Evolutionary conservation across 2,888 invertebrate genomes (phyloP).

Genomic region (Calameuta idolon): DNA sequence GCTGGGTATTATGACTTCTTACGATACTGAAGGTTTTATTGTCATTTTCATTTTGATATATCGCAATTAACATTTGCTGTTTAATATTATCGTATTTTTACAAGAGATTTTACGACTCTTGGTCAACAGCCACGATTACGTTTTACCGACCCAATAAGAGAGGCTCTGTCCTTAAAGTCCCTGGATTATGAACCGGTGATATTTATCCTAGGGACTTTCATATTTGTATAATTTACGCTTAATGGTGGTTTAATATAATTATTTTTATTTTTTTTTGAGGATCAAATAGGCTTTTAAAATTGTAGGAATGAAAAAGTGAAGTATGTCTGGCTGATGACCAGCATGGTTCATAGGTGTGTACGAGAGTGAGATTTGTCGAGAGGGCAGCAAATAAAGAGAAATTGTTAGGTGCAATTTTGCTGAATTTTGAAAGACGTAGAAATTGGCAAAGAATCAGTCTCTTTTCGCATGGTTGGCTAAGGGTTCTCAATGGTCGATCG

Average conservation of each 20-base stretch:
- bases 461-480: neutral
- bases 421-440: neutral
- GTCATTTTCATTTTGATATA: constrained; percentile 30
- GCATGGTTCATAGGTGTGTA: neutral
- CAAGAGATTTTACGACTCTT: constrained; percentile 16
- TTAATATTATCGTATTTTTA: constrained; percentile 20
- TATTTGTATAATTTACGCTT: neutral
- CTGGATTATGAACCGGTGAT: neutral
- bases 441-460: neutral
- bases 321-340: neutral
- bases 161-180: neutral
- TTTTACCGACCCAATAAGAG: neutral
- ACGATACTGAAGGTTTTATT: constrained; percentile 23
- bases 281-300: neutral
- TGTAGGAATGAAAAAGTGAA: neutral
- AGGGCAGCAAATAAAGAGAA: neutral
- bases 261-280: neutral
- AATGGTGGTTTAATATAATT: neutral
- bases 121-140: neutral
- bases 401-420: neutral
- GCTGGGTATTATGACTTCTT: neutral
- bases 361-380: neutral
- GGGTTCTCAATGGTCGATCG: neutral
- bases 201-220: neutral
- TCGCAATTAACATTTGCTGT: constrained; percentile 9